phyloP scores from a whole-genome alignment of 1,140 invertebrate genomes.

The Tetramorium simillimum region DNA sequence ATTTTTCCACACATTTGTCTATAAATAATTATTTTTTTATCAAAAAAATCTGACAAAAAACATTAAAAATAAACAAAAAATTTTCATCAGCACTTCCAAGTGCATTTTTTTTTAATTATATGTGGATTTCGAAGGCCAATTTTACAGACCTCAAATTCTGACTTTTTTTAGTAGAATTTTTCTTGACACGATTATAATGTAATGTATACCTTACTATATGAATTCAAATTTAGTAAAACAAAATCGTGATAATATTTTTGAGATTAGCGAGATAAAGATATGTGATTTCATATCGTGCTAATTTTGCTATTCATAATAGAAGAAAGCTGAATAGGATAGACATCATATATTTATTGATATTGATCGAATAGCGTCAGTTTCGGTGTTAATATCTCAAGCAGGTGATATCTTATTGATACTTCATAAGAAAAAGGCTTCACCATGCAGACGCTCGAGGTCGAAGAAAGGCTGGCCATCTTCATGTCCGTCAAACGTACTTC shows the following conservation, averaged over 20 bases:
- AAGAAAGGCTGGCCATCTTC: slow-evolving; percentile 72
- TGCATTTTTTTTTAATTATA: too few relatives aligned
- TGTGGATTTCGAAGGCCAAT: too few relatives aligned
- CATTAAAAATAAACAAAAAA: too few relatives aligned
- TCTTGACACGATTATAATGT: neutral
- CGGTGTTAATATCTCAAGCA: slow-evolving; percentile 69
- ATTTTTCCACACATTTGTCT: too few relatives aligned
- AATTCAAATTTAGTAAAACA: neutral
- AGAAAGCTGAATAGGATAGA: neutral
- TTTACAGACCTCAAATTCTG: too few relatives aligned
- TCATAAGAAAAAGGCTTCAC: slow-evolving; percentile 46
- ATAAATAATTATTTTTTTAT: too few relatives aligned
- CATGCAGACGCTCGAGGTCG: slow-evolving; percentile 37
- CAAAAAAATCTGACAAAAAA: too few relatives aligned
- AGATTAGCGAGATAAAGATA: neutral
- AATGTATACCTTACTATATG: neutral
- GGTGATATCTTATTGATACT: slow-evolving; percentile 74
- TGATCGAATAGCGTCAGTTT: slow-evolving; percentile 58
- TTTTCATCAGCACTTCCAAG: too few relatives aligned
- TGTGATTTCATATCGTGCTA: neutral
- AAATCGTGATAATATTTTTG: neutral
- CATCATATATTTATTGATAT: slow-evolving; percentile 22
- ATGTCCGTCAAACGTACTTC: slow-evolving; percentile 73
- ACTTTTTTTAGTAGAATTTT: neutral
- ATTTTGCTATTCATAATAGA: slow-evolving; percentile 24